Base-by-base conservation (phyloP, 2,888 invertebrate species). In the Trachelus troglodyta region DNA sequence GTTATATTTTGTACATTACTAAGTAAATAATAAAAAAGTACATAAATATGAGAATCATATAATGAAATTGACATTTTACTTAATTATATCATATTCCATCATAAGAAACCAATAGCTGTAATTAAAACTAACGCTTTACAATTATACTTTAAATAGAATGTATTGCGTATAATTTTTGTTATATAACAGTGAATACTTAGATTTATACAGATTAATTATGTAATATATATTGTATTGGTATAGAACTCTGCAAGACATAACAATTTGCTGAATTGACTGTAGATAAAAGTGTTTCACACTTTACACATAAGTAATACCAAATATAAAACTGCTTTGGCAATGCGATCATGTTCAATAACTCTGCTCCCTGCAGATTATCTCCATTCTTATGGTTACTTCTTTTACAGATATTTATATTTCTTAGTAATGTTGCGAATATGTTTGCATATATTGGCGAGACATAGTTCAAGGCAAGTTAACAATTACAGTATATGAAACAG, bases 11-110 rank as follows among this genome's bases (percentile, higher is more conserved):
- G 40, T 75, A n/a, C 73, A 74, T 69, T 68, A 69, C 69, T 76
- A 69, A 74, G 75, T 68, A 79, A 79, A 76, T 73, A 73, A 76
- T 76, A 76, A 73, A 68, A 78, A 73, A 78, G 33, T 76, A 79
- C 73, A 76, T 76, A 69, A 76, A 76, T 34, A 68, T 69, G 31
- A 56, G 73, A 74, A 75, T 34, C 35, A 23, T 69, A 34, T 71
- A 33, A 30, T 33, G 33, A 71, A 71, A 71, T 30, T 71, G 33
- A 71, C 30, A 33, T 6, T n/a, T 15, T 33, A 15, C 15, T 15
- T 31, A 31, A 33, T 71, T 11, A 31, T n/a, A 71, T 71, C 23
- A 34, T 31, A 30, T 33, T 71, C 30, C 34, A 33, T 33, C 23
- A 71, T 71, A 33, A 71, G 31, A 71, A 71, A 71, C 71, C 11